phyloP scores from a whole-genome alignment of 2,797 vertebrate genomes.

The Parauchenoglanis ngamensis region DNA sequence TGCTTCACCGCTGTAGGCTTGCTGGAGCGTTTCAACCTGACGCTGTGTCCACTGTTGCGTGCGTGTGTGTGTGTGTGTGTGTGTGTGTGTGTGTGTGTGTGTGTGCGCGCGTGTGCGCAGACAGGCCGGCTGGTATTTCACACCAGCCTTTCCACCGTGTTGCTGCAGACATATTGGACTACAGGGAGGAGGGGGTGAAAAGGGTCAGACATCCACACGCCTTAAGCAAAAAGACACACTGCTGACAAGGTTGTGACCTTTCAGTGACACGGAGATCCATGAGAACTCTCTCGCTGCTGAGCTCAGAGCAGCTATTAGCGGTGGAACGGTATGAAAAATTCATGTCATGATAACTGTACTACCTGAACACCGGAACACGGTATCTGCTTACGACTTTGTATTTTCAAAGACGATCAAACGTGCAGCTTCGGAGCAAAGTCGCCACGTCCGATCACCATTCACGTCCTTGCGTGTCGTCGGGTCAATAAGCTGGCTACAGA shows the following conservation, averaged over 20 bases:
- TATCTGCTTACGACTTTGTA: background rate
- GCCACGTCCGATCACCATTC: no score
- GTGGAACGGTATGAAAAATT: background rate
- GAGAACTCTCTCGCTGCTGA: constrained; percentile 20
- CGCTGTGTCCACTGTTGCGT: background rate
- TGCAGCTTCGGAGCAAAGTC: background rate
- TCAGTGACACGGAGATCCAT: constrained; percentile 17
- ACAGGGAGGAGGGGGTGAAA: constrained; percentile 11
- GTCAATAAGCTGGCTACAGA: no score
- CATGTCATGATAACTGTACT: background rate
- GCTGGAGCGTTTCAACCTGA: background rate
- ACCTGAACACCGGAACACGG: background rate
- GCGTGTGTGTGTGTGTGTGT: constrained; percentile 13
- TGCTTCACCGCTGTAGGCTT: no score
- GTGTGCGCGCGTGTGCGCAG: constrained; percentile 27
- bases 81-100: constrained; percentile 26
- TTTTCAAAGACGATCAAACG: no score
- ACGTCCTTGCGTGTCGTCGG: no score
- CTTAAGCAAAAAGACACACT: constrained; percentile 27
- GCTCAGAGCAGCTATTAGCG: constrained; percentile 14
- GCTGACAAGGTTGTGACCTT: constrained; percentile 22
- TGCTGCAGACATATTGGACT: constrained; percentile 41
- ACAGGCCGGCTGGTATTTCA: constrained; percentile 53
- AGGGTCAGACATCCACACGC: constrained; percentile 28
- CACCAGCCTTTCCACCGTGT: constrained; percentile 39